Evolutionary conservation across 2,888 invertebrate genomes (phyloP), one percentile per base, ranked within the genome.

Genomic region (Rapana venosa): DNA sequence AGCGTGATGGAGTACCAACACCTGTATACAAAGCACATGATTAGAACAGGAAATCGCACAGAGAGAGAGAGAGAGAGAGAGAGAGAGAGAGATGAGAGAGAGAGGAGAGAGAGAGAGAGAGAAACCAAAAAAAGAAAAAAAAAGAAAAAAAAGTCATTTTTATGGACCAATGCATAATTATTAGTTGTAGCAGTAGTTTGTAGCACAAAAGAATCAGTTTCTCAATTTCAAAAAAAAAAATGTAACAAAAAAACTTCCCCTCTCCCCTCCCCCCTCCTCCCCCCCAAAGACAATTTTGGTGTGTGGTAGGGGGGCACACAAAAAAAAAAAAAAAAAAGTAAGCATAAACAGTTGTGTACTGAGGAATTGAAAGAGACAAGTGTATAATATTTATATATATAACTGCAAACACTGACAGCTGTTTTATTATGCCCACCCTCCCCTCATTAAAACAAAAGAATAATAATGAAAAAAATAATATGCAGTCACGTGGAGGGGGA

Each of bases 1-100:
- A 30, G 81, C 47, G 47, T 66, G 84, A 83, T 83, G 66, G 84
- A 66, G 32, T 74, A 83, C 56, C 56, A 22, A 87, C 56, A 47
- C 61, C 61, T 85, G 30, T 22, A 79, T n/a, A 58, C 35, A 56
- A 85, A 85, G 85, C 85, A 85, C 85, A 85, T 85, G 58, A 85
- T 85, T 85, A 85, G 85, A 85, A 26, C 85, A 85, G 30, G 85
- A 26, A 61, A 85, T 17, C 17, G 17, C 30, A 26, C 32, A 79
- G 32, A 79, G 30, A 79, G 1, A n/a, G 79, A 79, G 30, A 22
- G n/a, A 56, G n/a, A 56, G n/a, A 84, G 26, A 84, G 2, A 35
- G 35, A 35, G 35, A 79, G 13, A 66, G 13, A 22, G 2, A 35
- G 35, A 79, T 5, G 35, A 20, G 4, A 79, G 17, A 35, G 20